Conservation (phyloP, 1,140 invertebrate genomes). For the Riptortus pedestris region DNA sequence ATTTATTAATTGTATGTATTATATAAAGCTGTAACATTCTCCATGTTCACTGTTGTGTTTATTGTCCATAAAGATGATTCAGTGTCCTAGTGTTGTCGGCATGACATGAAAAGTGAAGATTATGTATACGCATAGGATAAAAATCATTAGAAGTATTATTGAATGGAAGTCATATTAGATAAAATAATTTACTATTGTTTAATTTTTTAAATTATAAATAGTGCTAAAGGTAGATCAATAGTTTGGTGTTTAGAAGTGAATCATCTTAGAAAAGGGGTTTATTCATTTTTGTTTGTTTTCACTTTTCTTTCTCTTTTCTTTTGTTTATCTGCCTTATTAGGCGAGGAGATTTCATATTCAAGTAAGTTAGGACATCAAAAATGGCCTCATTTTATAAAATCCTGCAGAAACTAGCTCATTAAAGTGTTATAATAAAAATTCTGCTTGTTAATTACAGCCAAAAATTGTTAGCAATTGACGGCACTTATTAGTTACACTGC, state of each 20-base stretch:
- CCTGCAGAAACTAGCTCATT: slow-evolving; percentile 16
- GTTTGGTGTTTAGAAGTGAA: slow-evolving; percentile 10
- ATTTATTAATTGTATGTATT: no score
- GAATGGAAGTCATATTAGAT: neutral
- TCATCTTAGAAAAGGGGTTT: slow-evolving; percentile 4
- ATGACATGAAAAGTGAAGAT: neutral
- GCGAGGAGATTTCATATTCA: slow-evolving; percentile 35
- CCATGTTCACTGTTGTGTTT: no score
- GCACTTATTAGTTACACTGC: neutral
- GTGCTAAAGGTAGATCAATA: neutral
- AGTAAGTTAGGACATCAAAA: slow-evolving; percentile 35
- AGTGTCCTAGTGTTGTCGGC: slow-evolving; percentile 2
- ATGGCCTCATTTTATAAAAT: slow-evolving; percentile 12
- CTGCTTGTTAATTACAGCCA: neutral
- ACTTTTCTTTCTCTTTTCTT: slow-evolving; percentile 29
- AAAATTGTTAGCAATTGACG: no score
- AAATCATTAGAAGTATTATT: neutral
- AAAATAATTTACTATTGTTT: neutral
- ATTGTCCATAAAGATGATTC: slow-evolving; percentile 2
- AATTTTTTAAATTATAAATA: neutral
- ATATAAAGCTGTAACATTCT: no score
- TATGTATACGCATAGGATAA: neutral
- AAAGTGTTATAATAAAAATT: neutral
- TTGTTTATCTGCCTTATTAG: slow-evolving; percentile 32
- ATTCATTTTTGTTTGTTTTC: neutral